Base-by-base conservation (phyloP, 2,888 invertebrate species). In the Spicauda simplicius region DNA sequence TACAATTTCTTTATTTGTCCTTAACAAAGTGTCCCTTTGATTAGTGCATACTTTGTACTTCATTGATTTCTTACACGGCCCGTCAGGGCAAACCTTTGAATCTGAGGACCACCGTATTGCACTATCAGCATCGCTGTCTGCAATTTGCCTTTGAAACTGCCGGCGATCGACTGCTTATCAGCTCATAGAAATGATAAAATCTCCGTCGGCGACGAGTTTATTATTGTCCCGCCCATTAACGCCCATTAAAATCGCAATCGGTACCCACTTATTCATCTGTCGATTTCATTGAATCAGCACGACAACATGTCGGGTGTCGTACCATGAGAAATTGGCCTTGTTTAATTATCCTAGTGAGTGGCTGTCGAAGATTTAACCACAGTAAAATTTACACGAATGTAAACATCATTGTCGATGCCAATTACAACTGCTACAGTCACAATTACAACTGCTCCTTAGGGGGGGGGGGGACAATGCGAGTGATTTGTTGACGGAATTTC, bases 161-260 rank as follows among this genome's bases (percentile, higher is more conserved):
- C 91, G 89, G 83, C 87, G 75, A 84, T 86, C 85, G 77, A 76
- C 74, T 77, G 77, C 86, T 91, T 91, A 91, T 92, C 92, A 85
- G 82, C 74, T 76, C 80, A 84, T 84, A 84, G 85, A 84, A 80
- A 81, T 79, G 91, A 91, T 91, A 90, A 82, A 82, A 91, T 91
- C 91, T 86, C 77, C 77, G 76, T 77, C 77, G 78, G 82, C 83
- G 84, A 86, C 87, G 84, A 91, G 88, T 87, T 83, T 82, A 81
- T 91, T 88, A 89, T 91, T 92, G 92, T 92, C 87, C 91, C 90
- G 90, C 88, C 90, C 85, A 91, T 92, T 91, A 89, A 85, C 89
- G 88, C 87, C 85, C 86, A 88, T 91, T 91, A 90, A 90, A 88
- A 89, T 86, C 84, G 91, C 91, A 88, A 91, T 90, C 91, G 86